Conservation (phyloP, 2,888 invertebrate species). For the Oconnorella tubifera region DNA sequence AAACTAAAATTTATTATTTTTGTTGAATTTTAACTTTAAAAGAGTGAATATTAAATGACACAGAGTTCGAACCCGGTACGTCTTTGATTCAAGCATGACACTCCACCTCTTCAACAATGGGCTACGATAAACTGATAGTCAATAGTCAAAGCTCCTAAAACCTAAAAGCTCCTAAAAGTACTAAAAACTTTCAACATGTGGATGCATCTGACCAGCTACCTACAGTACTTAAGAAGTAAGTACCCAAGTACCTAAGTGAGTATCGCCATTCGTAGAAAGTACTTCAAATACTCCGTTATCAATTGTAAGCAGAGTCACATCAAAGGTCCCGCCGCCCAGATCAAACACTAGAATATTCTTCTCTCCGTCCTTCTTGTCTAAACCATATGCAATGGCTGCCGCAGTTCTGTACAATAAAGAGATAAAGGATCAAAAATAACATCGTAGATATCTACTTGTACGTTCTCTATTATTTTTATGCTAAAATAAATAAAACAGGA, state of each 20-base stretch:
- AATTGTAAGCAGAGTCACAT: conserved; percentile 94
- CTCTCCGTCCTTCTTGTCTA: conserved; percentile 94
- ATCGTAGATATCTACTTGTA: no score
- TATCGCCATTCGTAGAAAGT: conserved; percentile 84
- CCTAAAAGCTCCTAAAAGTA: background rate
- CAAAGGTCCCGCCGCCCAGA: conserved; percentile 98
- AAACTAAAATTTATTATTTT: no score
- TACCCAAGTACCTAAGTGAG: conserved; percentile 78
- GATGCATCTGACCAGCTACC: no score
- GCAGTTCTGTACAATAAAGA: conserved; percentile 68
- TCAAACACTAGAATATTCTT: conserved; percentile 98
- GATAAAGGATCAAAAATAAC: no score
- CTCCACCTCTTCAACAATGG: background rate
- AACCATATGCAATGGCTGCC: conserved; percentile 92
- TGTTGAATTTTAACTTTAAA: no score
- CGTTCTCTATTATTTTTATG: no score
- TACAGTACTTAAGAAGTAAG: no score
- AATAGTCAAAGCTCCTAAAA: background rate
- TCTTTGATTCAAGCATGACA: background rate
- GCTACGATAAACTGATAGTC: background rate
- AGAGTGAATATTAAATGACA: no score
- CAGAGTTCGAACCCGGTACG: no score
- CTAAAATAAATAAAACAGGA: no score
- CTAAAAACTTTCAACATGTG: background rate
- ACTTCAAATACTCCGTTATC: conserved; percentile 97